A percentile compares a stretch with the other conserved stretches of the same genome.
These are phyloP conservation scores for Trogon melanurus DNA, from an alignment of 2,113 vertebrate genomes.

Conservation along the genomic window DNA sequence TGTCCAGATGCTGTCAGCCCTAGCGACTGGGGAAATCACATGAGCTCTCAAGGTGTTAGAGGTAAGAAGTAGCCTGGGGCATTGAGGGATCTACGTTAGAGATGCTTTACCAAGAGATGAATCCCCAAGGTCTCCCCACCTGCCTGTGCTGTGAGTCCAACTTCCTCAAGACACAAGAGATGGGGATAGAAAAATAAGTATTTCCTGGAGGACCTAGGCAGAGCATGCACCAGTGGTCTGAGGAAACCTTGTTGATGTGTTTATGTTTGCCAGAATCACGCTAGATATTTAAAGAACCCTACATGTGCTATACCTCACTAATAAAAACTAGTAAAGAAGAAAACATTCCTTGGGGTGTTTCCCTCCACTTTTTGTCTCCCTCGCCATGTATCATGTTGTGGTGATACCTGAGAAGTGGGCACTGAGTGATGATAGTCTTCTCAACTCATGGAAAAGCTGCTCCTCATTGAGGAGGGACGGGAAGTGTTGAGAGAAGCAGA, in stretches of 20 bases:
- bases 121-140: not conserved
- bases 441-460: not conserved
- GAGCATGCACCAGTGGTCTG: not conserved
- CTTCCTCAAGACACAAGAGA: not conserved
- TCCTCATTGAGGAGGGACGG: not conserved
- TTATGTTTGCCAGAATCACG: not conserved
- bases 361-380: not conserved
- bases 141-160: not conserved
- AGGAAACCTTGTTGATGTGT: not conserved
- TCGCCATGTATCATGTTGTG: not conserved
- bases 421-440: not conserved
- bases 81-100: not conserved
- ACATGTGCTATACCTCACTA: not conserved
- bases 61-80: not conserved
- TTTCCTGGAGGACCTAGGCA: not conserved
- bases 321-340: not conserved
- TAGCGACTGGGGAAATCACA: constrained; percentile 30
- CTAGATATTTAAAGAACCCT: not conserved
- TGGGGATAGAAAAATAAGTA: not conserved
- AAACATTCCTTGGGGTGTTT: not conserved
- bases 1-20: not conserved
- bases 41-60: not conserved
- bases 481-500: not conserved
- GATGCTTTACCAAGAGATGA: constrained; percentile 2
- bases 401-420: not conserved